phyloP scores from a whole-genome alignment of 2,797 vertebrate genomes.

The Pempheris klunzingeri region DNA sequence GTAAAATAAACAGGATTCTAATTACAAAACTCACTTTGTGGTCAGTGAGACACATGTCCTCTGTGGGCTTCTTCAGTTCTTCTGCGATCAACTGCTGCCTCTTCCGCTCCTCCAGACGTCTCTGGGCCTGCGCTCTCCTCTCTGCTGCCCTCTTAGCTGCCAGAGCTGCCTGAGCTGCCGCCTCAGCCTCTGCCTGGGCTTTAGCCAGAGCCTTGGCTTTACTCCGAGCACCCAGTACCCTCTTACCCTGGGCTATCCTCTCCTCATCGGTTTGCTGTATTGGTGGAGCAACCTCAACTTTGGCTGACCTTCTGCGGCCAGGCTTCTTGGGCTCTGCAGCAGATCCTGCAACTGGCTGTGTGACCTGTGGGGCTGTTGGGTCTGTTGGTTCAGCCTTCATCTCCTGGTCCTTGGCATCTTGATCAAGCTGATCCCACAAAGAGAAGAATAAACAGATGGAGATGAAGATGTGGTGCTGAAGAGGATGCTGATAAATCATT shows the following conservation, averaged over 20 bases:
- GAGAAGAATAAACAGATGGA: neutral
- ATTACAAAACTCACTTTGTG: constrained; percentile 86
- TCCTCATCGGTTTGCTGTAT: constrained; percentile 81
- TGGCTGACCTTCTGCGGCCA: constrained; percentile 77
- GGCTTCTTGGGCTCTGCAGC: constrained; percentile 78
- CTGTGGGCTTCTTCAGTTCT: constrained; percentile 95
- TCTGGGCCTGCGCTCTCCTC: constrained; percentile 87
- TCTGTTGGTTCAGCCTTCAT: constrained; percentile 59
- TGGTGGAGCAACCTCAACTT: constrained; percentile 63
- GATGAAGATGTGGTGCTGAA: neutral
- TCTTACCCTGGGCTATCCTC: constrained; percentile 81
- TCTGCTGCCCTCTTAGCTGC: constrained; percentile 89
- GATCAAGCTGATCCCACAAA: constrained; percentile 73
- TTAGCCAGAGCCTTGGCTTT: constrained; percentile 89
- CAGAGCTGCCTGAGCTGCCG: constrained; percentile 87
- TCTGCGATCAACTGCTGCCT: constrained; percentile 94
- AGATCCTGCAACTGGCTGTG: constrained; percentile 43
- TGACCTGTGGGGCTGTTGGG: constrained; percentile 38
- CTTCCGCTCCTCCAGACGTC: constrained; percentile 91
- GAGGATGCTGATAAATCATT: neutral
- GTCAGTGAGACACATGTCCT: constrained; percentile 97
- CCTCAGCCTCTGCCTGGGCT: constrained; percentile 88
- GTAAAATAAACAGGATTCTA: neutral
- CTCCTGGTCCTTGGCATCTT: constrained; percentile 62
- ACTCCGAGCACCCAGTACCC: constrained; percentile 83